A percentile compares a stretch with the other conserved stretches of the same genome.
These are phyloP conservation scores for Synergus umbraculus DNA, from an alignment of 2,888 invertebrate species.

Conservation along the genomic window DNA sequence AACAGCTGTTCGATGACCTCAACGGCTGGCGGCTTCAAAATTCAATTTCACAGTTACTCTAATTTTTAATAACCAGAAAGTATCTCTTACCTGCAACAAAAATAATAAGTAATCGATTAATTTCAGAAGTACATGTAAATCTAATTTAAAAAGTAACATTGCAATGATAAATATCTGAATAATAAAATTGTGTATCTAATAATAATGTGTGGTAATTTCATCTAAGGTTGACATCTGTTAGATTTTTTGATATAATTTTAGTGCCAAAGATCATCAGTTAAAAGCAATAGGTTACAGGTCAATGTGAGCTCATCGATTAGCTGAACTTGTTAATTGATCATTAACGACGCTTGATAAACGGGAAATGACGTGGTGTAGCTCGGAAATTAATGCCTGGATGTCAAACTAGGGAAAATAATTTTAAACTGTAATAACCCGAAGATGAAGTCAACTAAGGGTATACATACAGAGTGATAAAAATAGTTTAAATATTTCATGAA, in stretches of 20 bases:
- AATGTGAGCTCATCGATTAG: background rate
- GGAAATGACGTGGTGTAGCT: conserved; percentile 43
- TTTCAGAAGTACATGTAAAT: background rate
- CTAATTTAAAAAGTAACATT: background rate
- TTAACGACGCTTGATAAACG: conserved; percentile 44
- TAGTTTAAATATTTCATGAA: no score
- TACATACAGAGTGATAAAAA: no score
- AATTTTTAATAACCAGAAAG: background rate
- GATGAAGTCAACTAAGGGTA: background rate
- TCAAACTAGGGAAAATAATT: background rate
- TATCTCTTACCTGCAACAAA: conserved; percentile 43
- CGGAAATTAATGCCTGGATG: conserved; percentile 44
- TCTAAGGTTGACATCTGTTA: background rate
- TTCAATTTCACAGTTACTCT: background rate
- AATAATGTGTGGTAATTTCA: no score
- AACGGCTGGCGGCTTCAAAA: background rate
- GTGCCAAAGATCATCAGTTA: conserved; percentile 50
- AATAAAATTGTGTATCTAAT: no score
- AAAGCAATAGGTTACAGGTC: conserved; percentile 48
- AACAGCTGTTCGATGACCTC: conserved; percentile 39
- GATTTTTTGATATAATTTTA: conserved; percentile 46
- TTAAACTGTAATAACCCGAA: background rate
- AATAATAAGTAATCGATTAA: background rate
- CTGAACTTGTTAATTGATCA: background rate
- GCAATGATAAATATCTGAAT: no score